A percentile compares a stretch with the other conserved stretches of the same genome.
Conservation (phyloP, 2,797 vertebrate species). For the Karalla daura region DNA sequence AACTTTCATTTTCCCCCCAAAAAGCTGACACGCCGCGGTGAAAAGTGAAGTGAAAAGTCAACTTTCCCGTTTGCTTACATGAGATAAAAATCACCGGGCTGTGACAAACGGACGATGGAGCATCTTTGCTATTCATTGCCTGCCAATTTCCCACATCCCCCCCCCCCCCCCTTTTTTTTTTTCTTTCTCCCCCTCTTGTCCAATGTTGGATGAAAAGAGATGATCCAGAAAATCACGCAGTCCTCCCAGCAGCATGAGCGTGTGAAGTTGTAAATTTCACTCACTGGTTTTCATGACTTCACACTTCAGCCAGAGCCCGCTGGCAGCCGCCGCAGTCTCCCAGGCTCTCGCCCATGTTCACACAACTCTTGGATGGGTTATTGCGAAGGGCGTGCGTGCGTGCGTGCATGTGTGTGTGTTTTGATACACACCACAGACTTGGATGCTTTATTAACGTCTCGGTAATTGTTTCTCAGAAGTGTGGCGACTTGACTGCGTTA, state of each 20-base stretch:
- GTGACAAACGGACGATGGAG: background rate
- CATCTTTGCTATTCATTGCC: slow-evolving; percentile 5
- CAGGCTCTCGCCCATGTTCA: slow-evolving; percentile 39
- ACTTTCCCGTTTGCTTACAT: background rate
- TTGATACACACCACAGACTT: slow-evolving; percentile 21
- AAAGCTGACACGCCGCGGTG: background rate
- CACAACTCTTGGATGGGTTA: slow-evolving; percentile 27
- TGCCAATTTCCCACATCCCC: too few species aligned
- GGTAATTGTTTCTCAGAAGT: slow-evolving; percentile 17
- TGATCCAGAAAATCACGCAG: background rate
- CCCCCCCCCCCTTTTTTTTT: too few species aligned
- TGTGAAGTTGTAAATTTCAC: slow-evolving; percentile 54
- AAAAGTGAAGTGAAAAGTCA: background rate
- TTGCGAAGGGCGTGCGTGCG: background rate
- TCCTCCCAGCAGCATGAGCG: slow-evolving; percentile 9
- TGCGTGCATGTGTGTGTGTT: slow-evolving; percentile 14
- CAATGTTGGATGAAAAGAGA: background rate
- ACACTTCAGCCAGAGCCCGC: slow-evolving; percentile 53
- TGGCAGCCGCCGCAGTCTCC: slow-evolving; percentile 57
- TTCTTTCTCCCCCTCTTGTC: background rate
- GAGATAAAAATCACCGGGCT: background rate
- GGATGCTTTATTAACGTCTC: slow-evolving; percentile 12
- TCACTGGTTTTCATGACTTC: slow-evolving; percentile 51
- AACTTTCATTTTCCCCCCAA: background rate
- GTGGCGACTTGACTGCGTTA: background rate